Percentiles rank a stretch among this genome's conserved stretches.
Conservation (phyloP, 2,113 vertebrate genomes). For the Pseudopipra pipra region DNA sequence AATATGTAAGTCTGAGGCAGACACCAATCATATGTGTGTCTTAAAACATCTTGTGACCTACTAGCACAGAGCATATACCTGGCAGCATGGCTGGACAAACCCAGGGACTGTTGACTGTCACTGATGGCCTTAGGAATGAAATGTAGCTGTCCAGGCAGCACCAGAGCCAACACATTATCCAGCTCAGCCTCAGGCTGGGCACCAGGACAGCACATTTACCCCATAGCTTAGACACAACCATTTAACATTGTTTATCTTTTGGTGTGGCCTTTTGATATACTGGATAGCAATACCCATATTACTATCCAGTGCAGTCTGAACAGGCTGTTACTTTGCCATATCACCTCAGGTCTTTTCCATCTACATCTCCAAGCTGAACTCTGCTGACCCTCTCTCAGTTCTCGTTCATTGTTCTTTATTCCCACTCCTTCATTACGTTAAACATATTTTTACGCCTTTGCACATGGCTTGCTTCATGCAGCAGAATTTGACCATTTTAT, state of each 20-base stretch:
- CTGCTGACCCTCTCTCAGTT: not conserved
- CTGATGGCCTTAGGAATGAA: not conserved
- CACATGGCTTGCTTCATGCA: not conserved
- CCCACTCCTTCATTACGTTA: rapidly evolving
- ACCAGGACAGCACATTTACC: not conserved
- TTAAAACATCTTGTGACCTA: not conserved
- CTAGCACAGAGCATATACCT: not conserved
- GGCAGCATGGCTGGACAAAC: not conserved
- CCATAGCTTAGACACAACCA: not conserved
- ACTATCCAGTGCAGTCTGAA: not conserved
- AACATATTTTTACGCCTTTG: not conserved
- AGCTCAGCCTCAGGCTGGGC: not conserved
- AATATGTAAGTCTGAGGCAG: not conserved
- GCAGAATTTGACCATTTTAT: not conserved
- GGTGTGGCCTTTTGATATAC: not conserved
- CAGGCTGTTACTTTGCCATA: not conserved
- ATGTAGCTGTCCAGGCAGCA: not conserved
- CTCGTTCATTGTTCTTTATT: not conserved
- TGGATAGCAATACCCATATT: not conserved
- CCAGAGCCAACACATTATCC: not conserved
- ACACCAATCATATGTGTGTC: not conserved
- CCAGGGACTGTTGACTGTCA: not conserved
- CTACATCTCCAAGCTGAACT: not conserved
- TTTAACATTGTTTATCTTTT: not conserved
- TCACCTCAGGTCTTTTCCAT: not conserved